These are phyloP conservation scores for Varanus salvator DNA, from an alignment of 2,113 vertebrate genomes.

Conservation along the genomic window DNA sequence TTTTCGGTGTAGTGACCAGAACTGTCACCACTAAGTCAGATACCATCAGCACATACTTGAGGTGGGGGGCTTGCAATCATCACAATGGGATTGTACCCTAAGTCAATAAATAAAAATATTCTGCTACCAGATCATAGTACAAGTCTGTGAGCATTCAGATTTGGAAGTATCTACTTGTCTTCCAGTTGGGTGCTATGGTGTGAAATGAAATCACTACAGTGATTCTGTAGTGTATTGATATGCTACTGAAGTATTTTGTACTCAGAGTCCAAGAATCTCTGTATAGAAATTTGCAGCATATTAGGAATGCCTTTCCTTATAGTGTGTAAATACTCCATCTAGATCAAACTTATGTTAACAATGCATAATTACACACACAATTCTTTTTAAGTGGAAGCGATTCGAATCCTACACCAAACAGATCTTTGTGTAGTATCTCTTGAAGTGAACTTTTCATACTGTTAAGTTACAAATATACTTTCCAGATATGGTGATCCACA, in stretches of 20 bases:
- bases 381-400: background rate
- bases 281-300: fast-evolving
- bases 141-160: background rate
- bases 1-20: too few relatives aligned
- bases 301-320: fast-evolving
- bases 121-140: background rate
- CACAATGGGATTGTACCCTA: too few relatives aligned
- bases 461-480: constrained; percentile 5
- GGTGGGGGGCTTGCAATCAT: too few relatives aligned
- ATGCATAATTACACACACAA: fast-evolving
- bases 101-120: background rate
- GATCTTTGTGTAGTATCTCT: constrained; percentile 5
- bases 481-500: background rate
- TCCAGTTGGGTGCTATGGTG: background rate
- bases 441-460: background rate
- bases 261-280: fast-evolving
- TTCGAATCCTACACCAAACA: background rate
- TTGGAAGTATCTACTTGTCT: background rate
- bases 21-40: too few relatives aligned
- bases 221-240: background rate
- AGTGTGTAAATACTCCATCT: fast-evolving
- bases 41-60: too few relatives aligned
- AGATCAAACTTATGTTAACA: background rate
- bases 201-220: background rate
- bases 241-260: background rate